Evolutionary conservation across 2,888 invertebrate species (phyloP), one percentile per base, ranked within the genome.

Genomic region (Pachydiplax longipennis): DNA sequence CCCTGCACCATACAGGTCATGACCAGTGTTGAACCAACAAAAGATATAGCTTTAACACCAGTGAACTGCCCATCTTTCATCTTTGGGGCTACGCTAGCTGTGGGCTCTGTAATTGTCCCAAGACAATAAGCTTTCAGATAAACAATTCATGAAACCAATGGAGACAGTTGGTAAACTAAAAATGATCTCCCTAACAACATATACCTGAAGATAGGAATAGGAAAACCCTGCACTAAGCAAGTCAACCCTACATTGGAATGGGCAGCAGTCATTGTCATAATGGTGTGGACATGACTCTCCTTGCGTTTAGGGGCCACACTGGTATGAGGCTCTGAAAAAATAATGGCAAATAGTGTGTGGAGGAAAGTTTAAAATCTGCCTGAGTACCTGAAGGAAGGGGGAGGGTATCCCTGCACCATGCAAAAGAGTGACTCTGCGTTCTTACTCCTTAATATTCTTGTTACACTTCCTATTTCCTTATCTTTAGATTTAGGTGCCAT

Each of bases 141-240:
- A 35, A 81, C 4, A 80, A 37, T 18, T 48, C 15, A 53, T 81
- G 25, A 37, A 53, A 37, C 81, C 73, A 13, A 48, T 31, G 37
- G 58, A 48, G 44, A 35, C 31, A 37, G 48, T 44, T 25, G 8
- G 37, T 12, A 3, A 31, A 44, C 6, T 61, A 22, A 65, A 65
- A 8, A 81, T 81, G 37, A 58, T 61, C 44, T 31, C 35, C 44
- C 13, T 80, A 18, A 81, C 81, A n/a, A 61, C 37, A 81, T 35
- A 93, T 96, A 96, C 96, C 96, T 96, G 94, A 96, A 95, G 91
- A 95, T 93, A 92, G 96, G 96, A 91, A 96, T 94, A 91, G 96
- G 96, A 94, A 94, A 96, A 92, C 96, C 96, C 93, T 96, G 96
- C 92, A 96, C 95, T 93, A 96, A 96, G 94, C 97, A 97, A 92